Conservation (phyloP, 1,140 invertebrate species). For the Drosophila arawakana region DNA sequence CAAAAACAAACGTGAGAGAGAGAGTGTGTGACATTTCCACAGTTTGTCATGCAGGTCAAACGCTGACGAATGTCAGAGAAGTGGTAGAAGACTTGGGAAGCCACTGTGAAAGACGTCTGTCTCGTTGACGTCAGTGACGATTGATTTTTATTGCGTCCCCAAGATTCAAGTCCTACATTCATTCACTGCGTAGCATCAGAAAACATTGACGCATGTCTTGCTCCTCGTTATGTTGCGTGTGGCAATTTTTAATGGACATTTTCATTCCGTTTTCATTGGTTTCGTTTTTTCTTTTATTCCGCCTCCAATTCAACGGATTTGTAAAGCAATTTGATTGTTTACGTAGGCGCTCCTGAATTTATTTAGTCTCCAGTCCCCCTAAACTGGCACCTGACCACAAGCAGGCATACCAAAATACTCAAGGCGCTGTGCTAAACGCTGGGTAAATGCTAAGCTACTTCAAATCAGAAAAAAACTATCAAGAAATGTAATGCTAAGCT, state of each 20-base stretch:
- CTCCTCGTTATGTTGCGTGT: conserved; percentile 44
- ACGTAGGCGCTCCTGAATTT: conserved; percentile 24
- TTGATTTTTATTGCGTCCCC: conserved; percentile 57
- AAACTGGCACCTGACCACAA: conserved; percentile 1
- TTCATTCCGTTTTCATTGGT: not conserved
- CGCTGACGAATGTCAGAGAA: conserved; percentile 29
- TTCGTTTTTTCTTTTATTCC: conserved; percentile 1
- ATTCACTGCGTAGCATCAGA: conserved; percentile 2
- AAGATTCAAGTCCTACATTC: not conserved
- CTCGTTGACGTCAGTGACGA: conserved; percentile 61
- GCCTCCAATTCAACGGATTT: conserved; percentile 32
- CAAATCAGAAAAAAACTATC: not conserved
- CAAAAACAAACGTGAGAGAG: conserved; percentile 8
- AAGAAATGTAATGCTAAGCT: too few species aligned
- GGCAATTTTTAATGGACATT: conserved; percentile 40
- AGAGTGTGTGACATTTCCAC: conserved; percentile 17
- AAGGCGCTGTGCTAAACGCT: not conserved
- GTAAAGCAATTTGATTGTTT: conserved; percentile 50
- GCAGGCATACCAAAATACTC: not conserved
- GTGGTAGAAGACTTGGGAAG: conserved; percentile 8
- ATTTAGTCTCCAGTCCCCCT: conserved; percentile 3
- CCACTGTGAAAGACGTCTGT: conserved; percentile 15
- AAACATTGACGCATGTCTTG: conserved; percentile 35
- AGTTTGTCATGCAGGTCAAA: conserved; percentile 25
- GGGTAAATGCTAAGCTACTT: conserved; percentile 10